These are phyloP conservation scores for Phenacoccus solenopsis DNA, from an alignment of 1,140 invertebrate species.

Conservation along the genomic window DNA sequence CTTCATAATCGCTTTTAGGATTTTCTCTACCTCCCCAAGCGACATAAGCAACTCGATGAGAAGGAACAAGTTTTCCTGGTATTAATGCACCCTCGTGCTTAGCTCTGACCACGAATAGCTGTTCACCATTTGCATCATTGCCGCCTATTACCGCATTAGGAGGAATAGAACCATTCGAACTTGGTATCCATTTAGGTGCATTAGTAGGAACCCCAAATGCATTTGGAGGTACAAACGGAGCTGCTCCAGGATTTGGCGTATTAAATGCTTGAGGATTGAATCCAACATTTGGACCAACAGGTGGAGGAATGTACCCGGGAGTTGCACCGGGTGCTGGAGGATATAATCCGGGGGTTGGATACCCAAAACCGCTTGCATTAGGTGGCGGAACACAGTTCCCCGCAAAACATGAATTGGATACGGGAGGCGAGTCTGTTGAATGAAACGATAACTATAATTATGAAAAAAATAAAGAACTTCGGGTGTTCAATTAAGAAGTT, in stretches of 20 bases:
- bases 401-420: too few relatives aligned
- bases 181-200: conserved; percentile 46
- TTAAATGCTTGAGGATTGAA: background rate
- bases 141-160: conserved; percentile 58
- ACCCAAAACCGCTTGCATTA: too few relatives aligned
- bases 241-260: too few relatives aligned
- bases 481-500: too few relatives aligned
- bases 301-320: background rate
- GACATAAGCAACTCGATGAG: conserved; percentile 58
- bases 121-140: conserved; percentile 49
- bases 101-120: conserved; percentile 57
- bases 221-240: background rate
- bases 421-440: too few relatives aligned
- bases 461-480: too few relatives aligned
- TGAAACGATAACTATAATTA: too few relatives aligned
- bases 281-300: background rate
- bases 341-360: background rate
- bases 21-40: conserved; percentile 67
- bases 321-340: background rate
- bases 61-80: conserved; percentile 61
- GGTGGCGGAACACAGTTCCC: too few relatives aligned
- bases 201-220: conserved; percentile 8
- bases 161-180: conserved; percentile 48
- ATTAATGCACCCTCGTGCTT: conserved; percentile 57
- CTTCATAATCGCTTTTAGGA: conserved; percentile 57